These are phyloP conservation scores for Drosophila erecta DNA, from an alignment of 1,140 invertebrate species.

Conservation along the genomic window DNA sequence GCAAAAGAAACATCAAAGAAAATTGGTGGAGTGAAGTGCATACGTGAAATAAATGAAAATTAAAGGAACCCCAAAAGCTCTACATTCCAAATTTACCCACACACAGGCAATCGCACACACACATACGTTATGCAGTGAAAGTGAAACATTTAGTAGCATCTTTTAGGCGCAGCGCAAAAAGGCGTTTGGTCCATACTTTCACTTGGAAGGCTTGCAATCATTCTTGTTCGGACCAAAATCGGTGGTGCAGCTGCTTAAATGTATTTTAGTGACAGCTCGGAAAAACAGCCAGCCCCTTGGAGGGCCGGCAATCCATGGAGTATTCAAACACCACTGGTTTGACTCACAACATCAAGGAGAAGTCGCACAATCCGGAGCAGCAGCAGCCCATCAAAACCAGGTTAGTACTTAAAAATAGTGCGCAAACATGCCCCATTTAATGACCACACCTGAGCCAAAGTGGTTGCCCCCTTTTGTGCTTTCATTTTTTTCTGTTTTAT, in stretches of 20 bases:
- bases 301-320: slow-evolving; percentile 85
- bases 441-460: slow-evolving; percentile 65
- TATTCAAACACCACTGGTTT: slow-evolving; percentile 82
- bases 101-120: neutral
- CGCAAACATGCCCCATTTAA: slow-evolving; percentile 60
- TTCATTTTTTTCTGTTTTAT: slow-evolving; percentile 19
- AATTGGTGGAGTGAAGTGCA: slow-evolving; percentile 2
- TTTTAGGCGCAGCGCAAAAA: slow-evolving; percentile 76
- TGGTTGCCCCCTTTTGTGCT: slow-evolving; percentile 34
- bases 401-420: slow-evolving; percentile 59
- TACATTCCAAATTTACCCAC: neutral
- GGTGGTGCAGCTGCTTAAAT: slow-evolving; percentile 81
- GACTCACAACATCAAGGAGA: slow-evolving; percentile 63
- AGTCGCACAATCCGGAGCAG: slow-evolving; percentile 14
- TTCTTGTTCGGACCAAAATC: slow-evolving; percentile 28
- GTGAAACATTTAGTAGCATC: slow-evolving; percentile 68
- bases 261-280: slow-evolving; percentile 78
- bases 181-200: slow-evolving; percentile 10
- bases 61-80: slow-evolving; percentile 11
- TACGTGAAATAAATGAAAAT: neutral
- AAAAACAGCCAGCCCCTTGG: slow-evolving; percentile 82
- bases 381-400: slow-evolving; percentile 55
- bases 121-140: slow-evolving; percentile 42
- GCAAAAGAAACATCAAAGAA: slow-evolving; percentile 2
- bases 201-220: slow-evolving; percentile 13